Conservation (phyloP, 2,113 vertebrate species). For the Stegostoma tigrinum region DNA sequence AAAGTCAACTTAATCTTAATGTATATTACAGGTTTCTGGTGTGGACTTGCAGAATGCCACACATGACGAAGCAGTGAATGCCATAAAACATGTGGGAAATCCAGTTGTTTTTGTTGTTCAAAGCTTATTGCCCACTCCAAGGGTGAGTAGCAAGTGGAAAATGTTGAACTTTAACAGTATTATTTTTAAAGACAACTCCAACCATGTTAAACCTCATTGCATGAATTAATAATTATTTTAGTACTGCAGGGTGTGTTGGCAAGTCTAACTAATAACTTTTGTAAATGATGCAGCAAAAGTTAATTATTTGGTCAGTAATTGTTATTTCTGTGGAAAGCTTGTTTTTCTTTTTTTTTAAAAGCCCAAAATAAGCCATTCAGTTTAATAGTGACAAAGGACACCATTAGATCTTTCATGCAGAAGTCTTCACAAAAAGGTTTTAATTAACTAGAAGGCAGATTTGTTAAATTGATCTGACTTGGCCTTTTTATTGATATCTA, state of each 20-base stretch:
- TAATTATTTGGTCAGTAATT: not conserved
- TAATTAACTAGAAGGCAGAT: not conserved
- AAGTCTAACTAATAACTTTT: not conserved
- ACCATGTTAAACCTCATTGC: no score
- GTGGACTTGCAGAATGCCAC: conserved; percentile 75
- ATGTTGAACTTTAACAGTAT: not conserved
- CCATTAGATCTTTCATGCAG: not conserved
- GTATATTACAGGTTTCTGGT: conserved; percentile 72
- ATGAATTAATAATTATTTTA: not conserved
- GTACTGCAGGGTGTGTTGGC: not conserved
- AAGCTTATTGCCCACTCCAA: conserved; percentile 71
- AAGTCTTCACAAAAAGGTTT: not conserved
- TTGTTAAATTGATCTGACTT: not conserved
- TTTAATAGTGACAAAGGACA: not conserved
- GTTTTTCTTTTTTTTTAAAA: not conserved
- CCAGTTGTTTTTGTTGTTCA: conserved; percentile 87
- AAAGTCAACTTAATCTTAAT: not conserved
- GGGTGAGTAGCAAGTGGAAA: conserved; percentile 57
- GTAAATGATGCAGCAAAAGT: not conserved
- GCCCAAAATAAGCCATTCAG: not conserved
- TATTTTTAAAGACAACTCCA: not conserved
- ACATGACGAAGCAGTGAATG: conserved; percentile 81
- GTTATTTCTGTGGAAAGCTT: not conserved
- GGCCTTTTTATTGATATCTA: not conserved
- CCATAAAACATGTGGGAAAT: conserved; percentile 76